Evolutionary conservation across 2,888 invertebrate species (phyloP).

Genomic region (Toxonevra muliebris): DNA sequence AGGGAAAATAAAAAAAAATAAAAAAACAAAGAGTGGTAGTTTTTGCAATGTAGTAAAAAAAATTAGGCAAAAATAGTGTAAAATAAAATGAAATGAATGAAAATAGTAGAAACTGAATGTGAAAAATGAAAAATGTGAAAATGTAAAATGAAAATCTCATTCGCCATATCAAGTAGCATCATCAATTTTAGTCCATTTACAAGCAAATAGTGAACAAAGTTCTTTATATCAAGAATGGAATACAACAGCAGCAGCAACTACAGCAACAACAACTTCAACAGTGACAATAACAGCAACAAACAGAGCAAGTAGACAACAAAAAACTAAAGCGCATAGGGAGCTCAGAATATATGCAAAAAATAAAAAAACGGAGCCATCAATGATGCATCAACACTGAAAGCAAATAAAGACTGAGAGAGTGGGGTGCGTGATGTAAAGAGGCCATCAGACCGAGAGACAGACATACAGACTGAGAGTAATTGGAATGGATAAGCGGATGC

Average conservation of each 20-base stretch:
- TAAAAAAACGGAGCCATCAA: slow-evolving; percentile 40
- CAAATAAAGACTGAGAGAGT: not conserved
- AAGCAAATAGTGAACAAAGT: slow-evolving; percentile 6
- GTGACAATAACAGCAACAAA: slow-evolving; percentile 4
- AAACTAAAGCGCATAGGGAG: slow-evolving; percentile 37
- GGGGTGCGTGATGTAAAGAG: not conserved
- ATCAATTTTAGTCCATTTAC: slow-evolving; percentile 59
- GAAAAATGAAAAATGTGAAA: slow-evolving; percentile 23
- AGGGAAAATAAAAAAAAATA: not conserved
- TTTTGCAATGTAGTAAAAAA: too few relatives aligned
- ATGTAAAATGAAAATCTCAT: slow-evolving; percentile 55
- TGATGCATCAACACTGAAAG: slow-evolving; percentile 48
- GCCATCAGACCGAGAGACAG: not conserved
- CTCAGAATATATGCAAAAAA: slow-evolving; percentile 14
- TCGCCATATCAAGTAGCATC: slow-evolving; percentile 59
- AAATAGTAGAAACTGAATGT: not conserved
- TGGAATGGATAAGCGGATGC: slow-evolving; percentile 6
- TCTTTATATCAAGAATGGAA: slow-evolving; percentile 33
- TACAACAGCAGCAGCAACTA: slow-evolving; percentile 22
- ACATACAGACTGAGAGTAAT: too few relatives aligned
- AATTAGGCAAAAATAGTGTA: not conserved
- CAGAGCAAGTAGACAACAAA: not conserved
- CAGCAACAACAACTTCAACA: not conserved
- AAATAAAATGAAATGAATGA: not conserved
- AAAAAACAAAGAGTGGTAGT: slow-evolving; percentile 9